Evolutionary conservation across 2,888 invertebrate species (phyloP).

Genomic region (Copidosoma aretas): DNA sequence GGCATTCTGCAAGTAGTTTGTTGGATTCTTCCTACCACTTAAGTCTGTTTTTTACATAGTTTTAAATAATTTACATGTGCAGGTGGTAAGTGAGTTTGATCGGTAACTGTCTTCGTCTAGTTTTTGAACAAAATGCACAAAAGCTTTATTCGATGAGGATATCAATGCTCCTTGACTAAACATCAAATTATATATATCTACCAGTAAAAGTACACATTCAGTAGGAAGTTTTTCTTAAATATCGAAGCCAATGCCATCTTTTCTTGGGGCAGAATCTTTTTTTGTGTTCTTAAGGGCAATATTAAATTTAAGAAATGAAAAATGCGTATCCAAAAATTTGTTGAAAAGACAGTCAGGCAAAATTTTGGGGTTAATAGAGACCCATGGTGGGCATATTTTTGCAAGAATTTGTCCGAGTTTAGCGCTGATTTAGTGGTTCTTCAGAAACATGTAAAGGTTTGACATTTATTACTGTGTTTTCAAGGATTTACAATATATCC

Average conservation of each 20-base stretch:
- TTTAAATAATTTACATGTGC: slow-evolving; percentile 1
- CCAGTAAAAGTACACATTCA: neutral
- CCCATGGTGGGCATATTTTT: too few species aligned
- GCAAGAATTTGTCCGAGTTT: too few species aligned
- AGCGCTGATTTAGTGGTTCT: too few species aligned
- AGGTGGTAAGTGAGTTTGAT: neutral
- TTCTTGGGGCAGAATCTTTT: too few species aligned
- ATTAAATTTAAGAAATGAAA: too few species aligned
- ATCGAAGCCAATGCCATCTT: neutral
- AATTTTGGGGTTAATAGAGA: too few species aligned
- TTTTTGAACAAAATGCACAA: neutral
- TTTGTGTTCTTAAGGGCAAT: too few species aligned
- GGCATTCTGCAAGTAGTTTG: neutral
- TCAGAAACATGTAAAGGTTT: too few species aligned
- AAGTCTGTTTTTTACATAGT: neutral
- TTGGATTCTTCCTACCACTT: neutral
- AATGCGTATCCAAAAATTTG: too few species aligned
- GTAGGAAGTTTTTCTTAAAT: neutral
- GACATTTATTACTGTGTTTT: too few species aligned
- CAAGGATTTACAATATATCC: too few species aligned
- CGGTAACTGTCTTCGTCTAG: neutral
- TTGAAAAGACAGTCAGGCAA: too few species aligned
- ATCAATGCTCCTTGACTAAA: neutral
- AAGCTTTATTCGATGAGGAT: neutral
- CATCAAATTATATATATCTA: slow-evolving; percentile 4